Evolutionary conservation across 2,113 vertebrate genomes (phyloP), one percentile per base, ranked within the genome.

Genomic region (Anhinga rufa): DNA sequence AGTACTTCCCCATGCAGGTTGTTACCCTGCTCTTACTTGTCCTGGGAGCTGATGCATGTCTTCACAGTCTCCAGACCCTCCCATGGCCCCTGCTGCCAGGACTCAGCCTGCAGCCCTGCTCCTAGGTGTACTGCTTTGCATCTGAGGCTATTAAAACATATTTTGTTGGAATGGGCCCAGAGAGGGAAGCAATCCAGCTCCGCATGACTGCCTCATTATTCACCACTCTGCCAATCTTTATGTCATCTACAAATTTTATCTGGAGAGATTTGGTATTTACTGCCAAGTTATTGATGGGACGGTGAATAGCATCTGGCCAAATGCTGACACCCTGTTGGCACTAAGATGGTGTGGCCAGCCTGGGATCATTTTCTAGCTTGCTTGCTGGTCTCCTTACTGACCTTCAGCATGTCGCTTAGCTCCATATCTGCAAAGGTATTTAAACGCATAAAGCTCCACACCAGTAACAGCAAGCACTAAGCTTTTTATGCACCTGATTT

Each of bases 181-280:
- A 1, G 7, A 88, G 90, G 90, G 88, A 72, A 94, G 88, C 0
- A 9, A 26, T 93, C 93, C 94, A 97, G 79, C 79, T 72, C 94
- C 5, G 3, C 40, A 72, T 84, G 95, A 75, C 81, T 62, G 83
- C 78, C 95, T 92, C 71, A 17, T 96, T 93, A 90, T 52, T 92
- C 86, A 88, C 91, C 75, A 16, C 88, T 38, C 90, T 95, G 95
- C 76, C 95, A 93, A 93, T 93, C 91, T 88, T 61, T 61, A 24
- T 93, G 82, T 77, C 96, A 90, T 92, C 46, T 51, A 82, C 86
- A 77, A n/a, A 90, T 86, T 58, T 74, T 5, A 66, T 29, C 90
- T 10, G 1, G 14, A 65, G 86, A 93, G 88, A 54, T 77, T 77
- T 49, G 49, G 14, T 40, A 65, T 80, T 40, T 88, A 65, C 75